phyloP scores from a whole-genome alignment of 2,888 invertebrate genomes.

The Stramonita haemastoma region DNA sequence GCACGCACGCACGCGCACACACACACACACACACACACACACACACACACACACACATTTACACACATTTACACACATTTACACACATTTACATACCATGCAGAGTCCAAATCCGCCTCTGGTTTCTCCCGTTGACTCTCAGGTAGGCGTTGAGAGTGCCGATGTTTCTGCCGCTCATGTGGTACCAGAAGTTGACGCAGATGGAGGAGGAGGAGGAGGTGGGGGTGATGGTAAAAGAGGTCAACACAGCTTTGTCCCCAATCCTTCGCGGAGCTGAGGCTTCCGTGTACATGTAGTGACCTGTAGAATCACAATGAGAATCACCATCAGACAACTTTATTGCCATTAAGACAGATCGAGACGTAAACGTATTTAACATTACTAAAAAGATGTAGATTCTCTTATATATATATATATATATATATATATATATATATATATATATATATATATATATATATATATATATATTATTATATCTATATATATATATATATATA shows the following conservation, averaged over 20 bases:
- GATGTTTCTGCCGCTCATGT: slow-evolving; percentile 66
- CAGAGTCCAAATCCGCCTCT: slow-evolving; percentile 29
- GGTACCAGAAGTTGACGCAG: slow-evolving; percentile 79
- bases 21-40: not conserved
- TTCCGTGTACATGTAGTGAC: slow-evolving; percentile 70
- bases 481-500: too few relatives aligned
- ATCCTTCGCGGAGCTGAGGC: slow-evolving; percentile 52
- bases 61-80: not conserved
- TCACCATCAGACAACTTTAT: too few relatives aligned
- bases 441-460: too few relatives aligned
- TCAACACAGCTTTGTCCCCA: slow-evolving; percentile 63
- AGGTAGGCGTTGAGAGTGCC: slow-evolving; percentile 63
- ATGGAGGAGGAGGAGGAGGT: not conserved
- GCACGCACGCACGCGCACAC: not conserved
- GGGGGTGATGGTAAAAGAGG: slow-evolving; percentile 49
- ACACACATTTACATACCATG: slow-evolving; percentile 9
- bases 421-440: too few relatives aligned
- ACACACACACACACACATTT: slow-evolving; percentile 7
- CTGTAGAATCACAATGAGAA: too few relatives aligned
- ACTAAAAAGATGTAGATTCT: too few relatives aligned
- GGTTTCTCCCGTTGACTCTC: slow-evolving; percentile 45
- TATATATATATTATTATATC: too few relatives aligned
- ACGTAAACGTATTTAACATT: too few relatives aligned
- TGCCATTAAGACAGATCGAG: too few relatives aligned
- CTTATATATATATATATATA: too few relatives aligned